These are phyloP conservation scores for Camponotus vicinus DNA, from an alignment of 1,140 invertebrate genomes.

Conservation along the genomic window DNA sequence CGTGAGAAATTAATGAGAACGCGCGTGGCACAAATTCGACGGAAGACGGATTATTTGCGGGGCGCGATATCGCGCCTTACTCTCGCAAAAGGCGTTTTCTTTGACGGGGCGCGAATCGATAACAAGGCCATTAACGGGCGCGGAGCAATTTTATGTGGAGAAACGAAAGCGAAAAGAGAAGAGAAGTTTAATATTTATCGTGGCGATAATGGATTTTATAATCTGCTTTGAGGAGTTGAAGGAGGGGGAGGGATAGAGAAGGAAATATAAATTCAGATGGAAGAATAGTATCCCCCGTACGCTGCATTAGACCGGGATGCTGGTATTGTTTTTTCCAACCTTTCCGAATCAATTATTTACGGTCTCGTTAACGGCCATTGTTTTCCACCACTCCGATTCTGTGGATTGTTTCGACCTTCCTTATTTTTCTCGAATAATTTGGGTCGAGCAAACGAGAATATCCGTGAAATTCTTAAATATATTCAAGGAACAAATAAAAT, in stretches of 20 bases:
- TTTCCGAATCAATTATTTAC: conserved; percentile 73
- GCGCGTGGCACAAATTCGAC: conserved; percentile 56
- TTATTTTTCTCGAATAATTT: conserved; percentile 23
- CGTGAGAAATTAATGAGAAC: conserved; percentile 62
- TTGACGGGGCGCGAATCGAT: conserved; percentile 69
- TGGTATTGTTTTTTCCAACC: conserved; percentile 71
- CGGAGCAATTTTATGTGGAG: conserved; percentile 68
- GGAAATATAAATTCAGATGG: neutral
- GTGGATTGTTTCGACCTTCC: neutral
- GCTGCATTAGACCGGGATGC: conserved; percentile 62
- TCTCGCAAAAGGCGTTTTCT: conserved; percentile 57
- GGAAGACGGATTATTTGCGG: conserved; percentile 34
- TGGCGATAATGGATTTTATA: conserved; percentile 75
- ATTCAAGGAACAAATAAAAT: neutral
- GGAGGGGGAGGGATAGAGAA: neutral
- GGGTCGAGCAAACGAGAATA: conserved; percentile 17
- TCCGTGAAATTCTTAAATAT: neutral
- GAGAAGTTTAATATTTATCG: conserved; percentile 75
- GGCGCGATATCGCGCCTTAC: conserved; percentile 48
- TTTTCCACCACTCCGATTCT: conserved; percentile 41
- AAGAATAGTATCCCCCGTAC: neutral
- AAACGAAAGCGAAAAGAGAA: conserved; percentile 70
- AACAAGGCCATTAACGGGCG: conserved; percentile 72
- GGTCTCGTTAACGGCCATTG: conserved; percentile 68
- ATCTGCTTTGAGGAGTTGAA: conserved; percentile 60